Conservation (phyloP, 2,888 invertebrate species). For the Drosophila pegasa region DNA sequence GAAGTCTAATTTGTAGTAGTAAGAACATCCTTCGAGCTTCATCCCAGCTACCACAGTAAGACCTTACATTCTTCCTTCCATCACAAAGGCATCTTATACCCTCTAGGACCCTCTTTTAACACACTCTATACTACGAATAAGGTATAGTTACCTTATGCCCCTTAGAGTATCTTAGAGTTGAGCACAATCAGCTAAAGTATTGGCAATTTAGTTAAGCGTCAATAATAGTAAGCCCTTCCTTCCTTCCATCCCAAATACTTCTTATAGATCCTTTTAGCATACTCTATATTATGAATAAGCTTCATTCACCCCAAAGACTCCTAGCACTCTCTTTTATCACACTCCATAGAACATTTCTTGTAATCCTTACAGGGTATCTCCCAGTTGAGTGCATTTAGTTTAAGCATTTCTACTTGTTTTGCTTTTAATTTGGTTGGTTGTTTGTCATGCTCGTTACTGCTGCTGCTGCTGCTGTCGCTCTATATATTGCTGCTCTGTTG, state of each 20-base stretch:
- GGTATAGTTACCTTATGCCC: neutral
- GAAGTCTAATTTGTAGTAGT: too few relatives aligned
- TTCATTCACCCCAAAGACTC: too few relatives aligned
- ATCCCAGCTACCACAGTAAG: too few relatives aligned
- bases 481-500: conserved; percentile 24
- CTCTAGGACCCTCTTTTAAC: too few relatives aligned
- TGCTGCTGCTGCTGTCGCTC: conserved; percentile 29
- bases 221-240: neutral
- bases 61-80: too few relatives aligned
- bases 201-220: neutral
- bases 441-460: conserved; percentile 65
- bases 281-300: too few relatives aligned
- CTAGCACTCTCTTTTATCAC: neutral
- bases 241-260: neutral
- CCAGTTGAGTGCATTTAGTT: neutral
- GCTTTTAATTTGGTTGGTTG: conserved; percentile 74
- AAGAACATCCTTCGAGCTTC: too few relatives aligned
- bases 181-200: neutral
- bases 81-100: too few relatives aligned
- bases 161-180: neutral
- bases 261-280: neutral
- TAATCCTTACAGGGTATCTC: conserved; percentile 7
- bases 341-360: neutral
- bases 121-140: too few relatives aligned
- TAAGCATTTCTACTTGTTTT: neutral